phyloP scores from a whole-genome alignment of 2,888 invertebrate genomes.

The Axea sp. region DNA sequence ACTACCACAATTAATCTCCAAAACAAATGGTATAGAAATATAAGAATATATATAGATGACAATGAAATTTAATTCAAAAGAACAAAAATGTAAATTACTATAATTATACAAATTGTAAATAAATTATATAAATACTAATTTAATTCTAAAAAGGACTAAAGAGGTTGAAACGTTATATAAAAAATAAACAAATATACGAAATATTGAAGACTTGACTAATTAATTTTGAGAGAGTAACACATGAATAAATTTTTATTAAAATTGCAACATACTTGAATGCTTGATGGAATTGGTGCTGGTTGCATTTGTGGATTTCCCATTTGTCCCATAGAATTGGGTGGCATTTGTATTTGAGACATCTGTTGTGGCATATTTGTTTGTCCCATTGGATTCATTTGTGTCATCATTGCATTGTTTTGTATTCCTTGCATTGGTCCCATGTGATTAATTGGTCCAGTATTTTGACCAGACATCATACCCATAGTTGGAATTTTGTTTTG shows the following conservation, averaged over 20 bases:
- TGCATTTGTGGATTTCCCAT: constrained; percentile 72
- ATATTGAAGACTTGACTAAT: no score
- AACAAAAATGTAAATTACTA: no score
- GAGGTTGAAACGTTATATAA: no score
- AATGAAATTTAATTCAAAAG: no score
- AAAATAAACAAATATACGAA: no score
- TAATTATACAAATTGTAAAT: no score
- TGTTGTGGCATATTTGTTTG: constrained; percentile 76
- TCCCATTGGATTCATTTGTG: constrained; percentile 78
- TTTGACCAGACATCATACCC: constrained; percentile 79
- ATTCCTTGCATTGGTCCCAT: constrained; percentile 81
- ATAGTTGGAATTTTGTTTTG: constrained; percentile 82
- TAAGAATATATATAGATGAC: no score
- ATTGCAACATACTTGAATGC: constrained; percentile 71
- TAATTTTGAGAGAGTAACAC: no score
- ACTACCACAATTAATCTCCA: no score
- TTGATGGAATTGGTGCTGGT: constrained; percentile 75
- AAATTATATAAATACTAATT: constrained; percentile 8
- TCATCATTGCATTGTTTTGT: constrained; percentile 80
- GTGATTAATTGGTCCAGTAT: constrained; percentile 78
- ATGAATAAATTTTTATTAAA: no score
- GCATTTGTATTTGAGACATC: constrained; percentile 74
- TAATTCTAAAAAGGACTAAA: no score
- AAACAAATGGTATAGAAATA: no score
- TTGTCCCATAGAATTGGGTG: constrained; percentile 71